These are phyloP conservation scores for Apis dorsata DNA, from an alignment of 1,140 invertebrate species.

Conservation along the genomic window DNA sequence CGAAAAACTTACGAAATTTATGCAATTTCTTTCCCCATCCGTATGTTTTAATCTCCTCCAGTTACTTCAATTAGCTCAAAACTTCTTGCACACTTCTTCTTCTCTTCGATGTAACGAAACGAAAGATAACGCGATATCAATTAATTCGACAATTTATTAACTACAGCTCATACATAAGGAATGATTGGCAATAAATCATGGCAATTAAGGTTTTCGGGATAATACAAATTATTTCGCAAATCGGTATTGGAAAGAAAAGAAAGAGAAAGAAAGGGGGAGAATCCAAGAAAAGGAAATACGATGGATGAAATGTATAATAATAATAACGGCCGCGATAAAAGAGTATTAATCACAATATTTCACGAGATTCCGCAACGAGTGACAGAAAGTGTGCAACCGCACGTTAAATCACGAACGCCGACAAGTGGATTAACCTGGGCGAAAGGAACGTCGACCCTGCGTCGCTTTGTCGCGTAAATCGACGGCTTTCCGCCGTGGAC, in stretches of 20 bases:
- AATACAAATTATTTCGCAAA: constrained; percentile 3
- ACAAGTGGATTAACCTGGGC: constrained; percentile 53
- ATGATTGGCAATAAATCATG: constrained; percentile 10
- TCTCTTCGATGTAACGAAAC: background rate
- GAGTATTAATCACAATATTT: constrained; percentile 54
- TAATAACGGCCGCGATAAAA: constrained; percentile 39
- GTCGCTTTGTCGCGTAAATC: constrained; percentile 46
- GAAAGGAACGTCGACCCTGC: constrained; percentile 46
- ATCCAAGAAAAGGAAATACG: background rate
- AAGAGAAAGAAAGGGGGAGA: background rate
- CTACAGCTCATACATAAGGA: background rate
- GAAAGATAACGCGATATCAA: background rate
- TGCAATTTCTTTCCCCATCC: background rate
- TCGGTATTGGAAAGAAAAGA: background rate
- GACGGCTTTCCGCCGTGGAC: constrained; percentile 36
- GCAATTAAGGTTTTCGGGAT: background rate
- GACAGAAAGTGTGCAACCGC: constrained; percentile 47
- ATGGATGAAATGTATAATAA: constrained; percentile 56
- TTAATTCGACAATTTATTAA: background rate
- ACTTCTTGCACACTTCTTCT: background rate
- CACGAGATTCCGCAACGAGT: constrained; percentile 36
- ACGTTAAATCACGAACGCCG: constrained; percentile 51
- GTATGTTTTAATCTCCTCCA: background rate
- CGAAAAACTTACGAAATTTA: constrained; percentile 4
- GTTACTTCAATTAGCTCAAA: background rate